Evolutionary conservation across 2,797 vertebrate genomes (phyloP), one percentile per base, ranked within the genome.

Genomic region (Toxotes lorentzi): DNA sequence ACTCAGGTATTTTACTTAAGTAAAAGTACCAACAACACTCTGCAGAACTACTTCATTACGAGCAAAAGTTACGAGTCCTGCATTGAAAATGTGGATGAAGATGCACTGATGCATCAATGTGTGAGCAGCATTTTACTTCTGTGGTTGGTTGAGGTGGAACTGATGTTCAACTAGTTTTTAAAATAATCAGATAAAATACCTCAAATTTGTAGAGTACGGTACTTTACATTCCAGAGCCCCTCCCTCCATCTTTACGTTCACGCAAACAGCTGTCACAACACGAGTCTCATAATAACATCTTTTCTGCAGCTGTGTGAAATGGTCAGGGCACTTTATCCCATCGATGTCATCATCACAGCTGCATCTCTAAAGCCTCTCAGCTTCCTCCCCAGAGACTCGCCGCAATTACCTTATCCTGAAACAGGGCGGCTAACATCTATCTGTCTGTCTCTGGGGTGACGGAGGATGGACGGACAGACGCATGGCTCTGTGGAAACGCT

Each of bases 321-420:
- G 66, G 79, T 86, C 78, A 16, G 54, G 73, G 30, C 50, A 83
- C 84, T 88, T 88, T 91, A 70, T 81, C 87, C 81, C 87, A 84
- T 73, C 24, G 24, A 91, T 87, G 84, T 79, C 90, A 87, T 86
- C 76, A 78, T 81, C 86, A 78, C 94, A 94, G 92, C 93, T 94
- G 91, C 88, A 92, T 87, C 77, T 81, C 80, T 72, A 81, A 88
- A 87, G 85, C 78, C 80, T 77, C 82, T 79, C 75, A 1, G 67
- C 86, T 85, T 90, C 91, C 86, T 88, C 83, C 83, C 79, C 7
- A 34, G 81, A 89, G 89, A 76, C 59, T 51, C 32, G 38, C 50
- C 11, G 30, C 76, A 14, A 84, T 87, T 75, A 88, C 58, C 79
- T 85, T 72, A 84, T 83, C 83, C 80, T 21, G 54, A 83, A 81